Percentiles rank a stretch among this genome's conserved stretches.
Evolutionary conservation across 2,113 vertebrate genomes (phyloP).

Genomic region (Odontophorus gujanensis): DNA sequence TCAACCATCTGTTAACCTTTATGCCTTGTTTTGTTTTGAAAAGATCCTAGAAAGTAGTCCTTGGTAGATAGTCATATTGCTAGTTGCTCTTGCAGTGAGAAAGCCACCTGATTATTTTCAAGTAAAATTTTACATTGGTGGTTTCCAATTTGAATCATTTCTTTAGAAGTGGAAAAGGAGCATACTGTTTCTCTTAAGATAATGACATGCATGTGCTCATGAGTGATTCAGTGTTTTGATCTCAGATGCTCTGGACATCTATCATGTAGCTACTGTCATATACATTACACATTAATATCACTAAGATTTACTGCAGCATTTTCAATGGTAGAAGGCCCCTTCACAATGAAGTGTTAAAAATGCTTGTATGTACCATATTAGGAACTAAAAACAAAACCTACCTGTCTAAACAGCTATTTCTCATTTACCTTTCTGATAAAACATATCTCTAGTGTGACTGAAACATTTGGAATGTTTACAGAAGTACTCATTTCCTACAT

Average conservation of each 20-base stretch:
- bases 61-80: neutral
- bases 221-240: constrained; percentile 66
- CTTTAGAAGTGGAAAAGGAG: neutral
- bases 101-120: constrained; percentile 35
- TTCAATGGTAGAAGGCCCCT: neutral
- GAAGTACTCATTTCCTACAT: neutral
- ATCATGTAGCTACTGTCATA: constrained; percentile 55
- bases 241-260: constrained; percentile 52
- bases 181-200: constrained; percentile 55
- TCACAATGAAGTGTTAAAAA: neutral
- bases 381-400: neutral
- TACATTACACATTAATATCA: constrained; percentile 45
- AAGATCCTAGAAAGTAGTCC: neutral
- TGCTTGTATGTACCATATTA: neutral
- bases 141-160: constrained; percentile 34
- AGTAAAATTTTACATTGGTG: constrained; percentile 7
- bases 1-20: neutral
- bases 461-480: neutral
- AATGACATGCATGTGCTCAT: constrained; percentile 46
- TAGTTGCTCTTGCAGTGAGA: neutral
- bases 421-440: neutral
- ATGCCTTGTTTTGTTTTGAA: too few relatives aligned
- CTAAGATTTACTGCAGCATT: constrained; percentile 18
- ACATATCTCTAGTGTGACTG: neutral
- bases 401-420: neutral